Evolutionary conservation across 1,140 invertebrate genomes (phyloP).

Genomic region (Formica selysi): DNA sequence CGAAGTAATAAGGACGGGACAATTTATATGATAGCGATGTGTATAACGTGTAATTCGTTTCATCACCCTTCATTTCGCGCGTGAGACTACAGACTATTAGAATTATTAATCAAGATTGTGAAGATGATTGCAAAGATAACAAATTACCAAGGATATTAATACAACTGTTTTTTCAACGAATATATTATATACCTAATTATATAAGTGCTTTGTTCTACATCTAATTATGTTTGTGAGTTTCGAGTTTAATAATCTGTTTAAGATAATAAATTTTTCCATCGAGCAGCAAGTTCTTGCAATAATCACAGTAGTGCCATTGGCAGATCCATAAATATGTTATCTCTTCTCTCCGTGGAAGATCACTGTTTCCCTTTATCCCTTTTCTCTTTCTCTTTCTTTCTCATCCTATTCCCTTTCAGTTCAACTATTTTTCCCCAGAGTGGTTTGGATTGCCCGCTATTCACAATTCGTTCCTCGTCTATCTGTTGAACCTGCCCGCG

Average conservation of each 20-base stretch:
- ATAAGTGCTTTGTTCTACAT: too few relatives aligned
- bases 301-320: constrained; percentile 15
- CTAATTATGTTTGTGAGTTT: not conserved
- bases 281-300: not conserved
- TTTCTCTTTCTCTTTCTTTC: not conserved
- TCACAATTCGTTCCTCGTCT: constrained; percentile 54
- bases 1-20: constrained; percentile 48
- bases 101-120: constrained; percentile 40
- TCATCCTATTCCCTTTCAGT: constrained; percentile 32
- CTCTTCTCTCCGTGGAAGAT: constrained; percentile 63
- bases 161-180: not conserved
- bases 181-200: not conserved
- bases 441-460: constrained; percentile 63
- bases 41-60: constrained; percentile 44
- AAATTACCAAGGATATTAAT: not conserved
- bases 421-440: constrained; percentile 51
- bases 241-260: not conserved
- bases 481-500: constrained; percentile 48
- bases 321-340: constrained; percentile 71
- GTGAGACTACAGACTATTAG: not conserved
- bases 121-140: not conserved
- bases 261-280: constrained; percentile 20
- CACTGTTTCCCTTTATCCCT: constrained; percentile 45
- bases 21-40: constrained; percentile 56
- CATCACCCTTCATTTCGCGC: constrained; percentile 28